Conservation (phyloP, 2,113 vertebrate species). For the Pelecanoides urinatrix region DNA sequence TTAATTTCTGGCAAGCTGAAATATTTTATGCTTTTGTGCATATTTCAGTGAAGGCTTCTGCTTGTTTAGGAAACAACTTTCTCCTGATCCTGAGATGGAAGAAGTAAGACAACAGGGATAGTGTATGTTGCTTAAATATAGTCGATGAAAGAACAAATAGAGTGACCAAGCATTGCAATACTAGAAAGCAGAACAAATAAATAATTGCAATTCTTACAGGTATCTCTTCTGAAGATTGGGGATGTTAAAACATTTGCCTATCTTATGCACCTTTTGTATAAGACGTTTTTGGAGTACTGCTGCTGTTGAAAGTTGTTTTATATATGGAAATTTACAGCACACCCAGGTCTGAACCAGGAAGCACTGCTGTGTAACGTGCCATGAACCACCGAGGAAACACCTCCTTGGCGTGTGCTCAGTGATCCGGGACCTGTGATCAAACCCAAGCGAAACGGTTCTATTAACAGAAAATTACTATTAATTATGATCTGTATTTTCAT, state of each 20-base stretch:
- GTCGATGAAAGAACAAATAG: background rate
- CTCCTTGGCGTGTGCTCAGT: accelerated
- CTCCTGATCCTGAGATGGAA: background rate
- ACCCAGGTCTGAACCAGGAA: background rate
- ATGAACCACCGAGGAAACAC: background rate
- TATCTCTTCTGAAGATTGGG: background rate
- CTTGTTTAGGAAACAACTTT: background rate
- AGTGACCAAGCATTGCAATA: background rate
- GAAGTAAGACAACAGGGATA: background rate
- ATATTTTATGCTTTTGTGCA: background rate
- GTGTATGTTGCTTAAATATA: background rate
- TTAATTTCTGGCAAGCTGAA: background rate
- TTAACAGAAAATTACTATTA: background rate
- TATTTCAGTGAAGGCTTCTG: background rate
- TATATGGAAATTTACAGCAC: background rate
- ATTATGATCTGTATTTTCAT: background rate
- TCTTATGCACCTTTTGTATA: background rate
- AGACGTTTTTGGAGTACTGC: background rate
- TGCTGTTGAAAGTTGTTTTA: background rate
- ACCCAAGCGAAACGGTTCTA: background rate
- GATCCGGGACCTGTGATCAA: accelerated
- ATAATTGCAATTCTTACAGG: background rate
- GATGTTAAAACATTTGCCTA: background rate
- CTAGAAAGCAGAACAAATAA: background rate
- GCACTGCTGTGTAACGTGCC: accelerated